phyloP scores from a whole-genome alignment of 2,113 vertebrate species.

The Sardina pilchardus region DNA sequence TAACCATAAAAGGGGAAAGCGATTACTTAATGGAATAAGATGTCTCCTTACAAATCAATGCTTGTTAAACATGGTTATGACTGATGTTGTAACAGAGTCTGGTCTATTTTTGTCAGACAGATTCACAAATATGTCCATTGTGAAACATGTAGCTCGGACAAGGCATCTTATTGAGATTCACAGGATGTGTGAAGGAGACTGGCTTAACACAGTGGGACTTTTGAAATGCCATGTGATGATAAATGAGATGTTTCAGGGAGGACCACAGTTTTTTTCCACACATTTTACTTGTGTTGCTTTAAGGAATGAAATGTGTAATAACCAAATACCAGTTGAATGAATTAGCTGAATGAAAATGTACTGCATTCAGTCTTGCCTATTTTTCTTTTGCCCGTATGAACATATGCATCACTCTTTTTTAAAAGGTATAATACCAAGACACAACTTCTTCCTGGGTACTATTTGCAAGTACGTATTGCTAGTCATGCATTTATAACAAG shows the following conservation, averaged over 20 bases:
- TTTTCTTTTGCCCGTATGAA: neutral
- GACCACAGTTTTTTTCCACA: slow-evolving; percentile 11
- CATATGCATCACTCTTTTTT: neutral
- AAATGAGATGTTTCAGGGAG: neutral
- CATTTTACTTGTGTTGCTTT: slow-evolving; percentile 13
- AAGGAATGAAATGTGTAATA: slow-evolving; percentile 15
- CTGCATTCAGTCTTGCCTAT: slow-evolving; percentile 11
- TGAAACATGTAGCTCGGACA: neutral
- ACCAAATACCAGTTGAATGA: neutral
- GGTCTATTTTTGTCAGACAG: neutral
- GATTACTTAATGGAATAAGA: neutral
- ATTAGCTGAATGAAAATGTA: slow-evolving; percentile 2
- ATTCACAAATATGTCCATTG: neutral
- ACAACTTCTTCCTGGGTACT: slow-evolving; percentile 2
- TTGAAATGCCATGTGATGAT: neutral
- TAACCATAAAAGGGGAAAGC: neutral
- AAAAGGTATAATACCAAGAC: neutral
- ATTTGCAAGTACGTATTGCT: neutral
- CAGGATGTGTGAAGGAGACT: neutral
- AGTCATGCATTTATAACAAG: neutral
- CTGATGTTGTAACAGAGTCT: neutral
- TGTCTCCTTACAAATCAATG: slow-evolving; percentile 2
- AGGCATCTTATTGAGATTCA: neutral
- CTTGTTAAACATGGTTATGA: neutral
- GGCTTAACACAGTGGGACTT: neutral